Conservation (phyloP, 2,113 vertebrate species). For the Pygoscelis antarcticus region DNA sequence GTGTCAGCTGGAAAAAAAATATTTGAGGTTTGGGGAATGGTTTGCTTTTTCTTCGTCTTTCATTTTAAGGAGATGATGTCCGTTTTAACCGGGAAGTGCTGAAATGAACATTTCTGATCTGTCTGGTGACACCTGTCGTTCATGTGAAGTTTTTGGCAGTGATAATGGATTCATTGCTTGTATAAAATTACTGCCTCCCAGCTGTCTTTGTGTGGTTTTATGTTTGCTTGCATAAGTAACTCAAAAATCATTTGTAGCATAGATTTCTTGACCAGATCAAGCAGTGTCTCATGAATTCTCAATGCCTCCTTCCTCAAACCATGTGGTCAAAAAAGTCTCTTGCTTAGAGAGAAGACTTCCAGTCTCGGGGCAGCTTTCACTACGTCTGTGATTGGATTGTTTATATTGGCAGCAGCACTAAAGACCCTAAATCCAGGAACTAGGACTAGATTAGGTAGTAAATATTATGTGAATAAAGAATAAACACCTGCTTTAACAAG, state of each 20-base stretch:
- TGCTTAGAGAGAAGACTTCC: not conserved
- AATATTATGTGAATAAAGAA: not conserved
- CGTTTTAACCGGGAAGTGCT: not conserved
- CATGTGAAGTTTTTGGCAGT: not conserved
- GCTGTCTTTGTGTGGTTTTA: not conserved
- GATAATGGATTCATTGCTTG: not conserved
- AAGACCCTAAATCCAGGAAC: not conserved
- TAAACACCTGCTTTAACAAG: not conserved
- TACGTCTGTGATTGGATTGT: not conserved
- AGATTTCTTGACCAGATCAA: not conserved
- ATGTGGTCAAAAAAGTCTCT: not conserved
- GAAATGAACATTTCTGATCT: not conserved
- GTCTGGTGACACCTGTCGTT: not conserved
- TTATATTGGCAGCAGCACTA: not conserved
- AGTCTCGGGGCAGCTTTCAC: not conserved
- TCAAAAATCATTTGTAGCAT: not conserved
- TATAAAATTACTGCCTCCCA: not conserved
- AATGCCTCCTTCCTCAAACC: not conserved
- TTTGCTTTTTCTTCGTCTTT: not conserved
- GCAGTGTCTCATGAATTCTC: not conserved
- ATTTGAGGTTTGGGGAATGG: not conserved
- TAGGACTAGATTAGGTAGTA: not conserved
- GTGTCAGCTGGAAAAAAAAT: not conserved
- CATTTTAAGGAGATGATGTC: not conserved
- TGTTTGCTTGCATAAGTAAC: not conserved